phyloP scores from a whole-genome alignment of 2,797 vertebrate species.

The Parauchenoglanis ngamensis region DNA sequence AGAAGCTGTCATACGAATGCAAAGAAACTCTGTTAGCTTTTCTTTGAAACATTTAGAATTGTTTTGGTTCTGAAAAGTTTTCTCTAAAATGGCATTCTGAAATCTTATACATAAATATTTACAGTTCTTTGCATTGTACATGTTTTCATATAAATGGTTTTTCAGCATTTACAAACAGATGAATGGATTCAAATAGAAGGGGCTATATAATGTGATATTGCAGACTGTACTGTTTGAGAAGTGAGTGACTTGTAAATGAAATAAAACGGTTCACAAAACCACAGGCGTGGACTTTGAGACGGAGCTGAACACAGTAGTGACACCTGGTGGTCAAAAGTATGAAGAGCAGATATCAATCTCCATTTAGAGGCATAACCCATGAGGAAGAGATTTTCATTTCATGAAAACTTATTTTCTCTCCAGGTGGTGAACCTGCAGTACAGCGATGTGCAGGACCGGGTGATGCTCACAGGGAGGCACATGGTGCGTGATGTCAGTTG shows the following conservation, averaged over 20 bases:
- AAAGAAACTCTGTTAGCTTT: neutral
- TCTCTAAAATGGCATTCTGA: neutral
- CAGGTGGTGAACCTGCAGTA: conserved; percentile 98
- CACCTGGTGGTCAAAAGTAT: neutral
- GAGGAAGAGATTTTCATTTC: neutral
- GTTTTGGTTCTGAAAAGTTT: neutral
- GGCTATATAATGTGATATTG: neutral
- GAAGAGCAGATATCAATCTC: neutral
- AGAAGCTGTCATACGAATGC: neutral
- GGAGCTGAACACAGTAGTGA: neutral
- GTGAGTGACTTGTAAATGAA: neutral
- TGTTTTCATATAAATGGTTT: neutral
- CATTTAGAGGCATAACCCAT: no score
- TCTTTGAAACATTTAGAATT: neutral
- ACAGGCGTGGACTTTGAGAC: neutral
- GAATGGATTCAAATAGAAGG: neutral
- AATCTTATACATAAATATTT: neutral
- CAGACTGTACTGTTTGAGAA: neutral
- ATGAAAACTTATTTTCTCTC: conserved; percentile 9
- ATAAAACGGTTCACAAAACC: neutral
- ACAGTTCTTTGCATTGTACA: neutral
- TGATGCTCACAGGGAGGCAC: conserved; percentile 97
- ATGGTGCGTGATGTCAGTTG: conserved; percentile 99
- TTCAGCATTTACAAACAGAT: neutral
- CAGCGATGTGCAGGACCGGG: conserved; percentile 96